A percentile compares a stretch with the other conserved stretches of the same genome.
phyloP scores from a whole-genome alignment of 2,113 vertebrate genomes.

The Cinclus mexicanus region DNA sequence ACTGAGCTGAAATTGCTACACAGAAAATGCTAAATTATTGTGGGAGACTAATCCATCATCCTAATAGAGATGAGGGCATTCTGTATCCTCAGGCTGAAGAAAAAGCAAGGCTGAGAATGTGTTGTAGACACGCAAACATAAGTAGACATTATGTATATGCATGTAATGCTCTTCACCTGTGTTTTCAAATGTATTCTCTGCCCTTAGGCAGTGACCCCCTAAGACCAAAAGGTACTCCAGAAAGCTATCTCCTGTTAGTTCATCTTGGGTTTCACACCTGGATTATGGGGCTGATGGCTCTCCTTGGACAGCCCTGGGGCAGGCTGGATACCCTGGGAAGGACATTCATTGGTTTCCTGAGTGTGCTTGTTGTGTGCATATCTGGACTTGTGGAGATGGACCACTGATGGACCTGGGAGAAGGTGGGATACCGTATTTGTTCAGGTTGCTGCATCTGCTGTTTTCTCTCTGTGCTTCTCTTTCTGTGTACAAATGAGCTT shows the following conservation, averaged over 20 bases:
- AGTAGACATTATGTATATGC: accelerated
- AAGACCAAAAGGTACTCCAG: background rate
- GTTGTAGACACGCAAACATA: background rate
- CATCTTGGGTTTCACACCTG: background rate
- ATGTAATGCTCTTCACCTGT: background rate
- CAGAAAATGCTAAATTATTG: background rate
- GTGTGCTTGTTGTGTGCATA: accelerated
- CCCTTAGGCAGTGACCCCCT: accelerated
- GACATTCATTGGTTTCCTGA: background rate
- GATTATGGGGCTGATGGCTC: background rate
- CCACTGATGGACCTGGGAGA: background rate
- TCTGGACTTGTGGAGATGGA: background rate
- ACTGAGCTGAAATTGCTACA: background rate
- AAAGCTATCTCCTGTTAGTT: background rate
- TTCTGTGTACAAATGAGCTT: background rate
- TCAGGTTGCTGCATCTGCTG: background rate
- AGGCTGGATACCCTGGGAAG: background rate
- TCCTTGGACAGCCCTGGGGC: background rate
- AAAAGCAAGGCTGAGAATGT: background rate
- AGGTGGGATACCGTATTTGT: background rate
- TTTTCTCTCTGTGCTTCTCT: background rate
- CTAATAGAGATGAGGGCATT: background rate
- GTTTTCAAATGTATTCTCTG: background rate
- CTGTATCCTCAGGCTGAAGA: too few species aligned
- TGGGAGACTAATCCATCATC: background rate